phyloP scores from a whole-genome alignment of 2,888 invertebrate species.

The Tachystola acroxantha region DNA sequence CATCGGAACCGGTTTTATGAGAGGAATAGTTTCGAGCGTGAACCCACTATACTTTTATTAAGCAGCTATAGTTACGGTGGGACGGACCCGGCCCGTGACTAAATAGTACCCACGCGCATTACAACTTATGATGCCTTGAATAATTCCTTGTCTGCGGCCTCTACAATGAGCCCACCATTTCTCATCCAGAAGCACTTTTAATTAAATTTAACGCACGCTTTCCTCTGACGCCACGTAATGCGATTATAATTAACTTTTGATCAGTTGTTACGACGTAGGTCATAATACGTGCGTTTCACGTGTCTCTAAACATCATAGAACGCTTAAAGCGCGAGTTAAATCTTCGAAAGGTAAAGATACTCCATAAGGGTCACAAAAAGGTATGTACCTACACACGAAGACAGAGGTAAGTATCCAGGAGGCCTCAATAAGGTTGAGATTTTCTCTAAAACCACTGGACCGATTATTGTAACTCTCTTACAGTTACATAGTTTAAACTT shows the following conservation, averaged over 20 bases:
- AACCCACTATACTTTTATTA: slow-evolving; percentile 47
- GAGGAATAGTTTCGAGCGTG: slow-evolving; percentile 53
- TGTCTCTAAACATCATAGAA: slow-evolving; percentile 1
- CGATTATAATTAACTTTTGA: slow-evolving; percentile 56
- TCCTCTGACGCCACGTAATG: slow-evolving; percentile 51
- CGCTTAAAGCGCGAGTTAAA: not conserved
- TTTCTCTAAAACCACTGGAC: too few species aligned
- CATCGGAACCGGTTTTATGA: slow-evolving; percentile 56
- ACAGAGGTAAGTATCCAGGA: too few species aligned
- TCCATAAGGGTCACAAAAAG: too few species aligned
- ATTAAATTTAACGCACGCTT: slow-evolving; percentile 67
- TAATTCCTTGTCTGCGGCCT: slow-evolving; percentile 38
- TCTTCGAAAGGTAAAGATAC: not conserved
- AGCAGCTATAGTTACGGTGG: slow-evolving; percentile 47
- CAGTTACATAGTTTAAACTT: too few species aligned
- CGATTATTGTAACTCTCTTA: too few species aligned
- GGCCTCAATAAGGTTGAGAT: too few species aligned
- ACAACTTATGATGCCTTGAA: slow-evolving; percentile 45
- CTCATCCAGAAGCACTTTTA: slow-evolving; percentile 52
- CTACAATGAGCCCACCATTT: slow-evolving; percentile 30
- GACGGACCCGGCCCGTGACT: slow-evolving; percentile 56
- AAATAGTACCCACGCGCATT: slow-evolving; percentile 61
- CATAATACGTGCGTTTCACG: slow-evolving; percentile 17
- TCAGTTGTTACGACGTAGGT: slow-evolving; percentile 32
- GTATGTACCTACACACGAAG: too few species aligned